Conservation (phyloP, 2,113 vertebrate species). For the Columba livia region DNA sequence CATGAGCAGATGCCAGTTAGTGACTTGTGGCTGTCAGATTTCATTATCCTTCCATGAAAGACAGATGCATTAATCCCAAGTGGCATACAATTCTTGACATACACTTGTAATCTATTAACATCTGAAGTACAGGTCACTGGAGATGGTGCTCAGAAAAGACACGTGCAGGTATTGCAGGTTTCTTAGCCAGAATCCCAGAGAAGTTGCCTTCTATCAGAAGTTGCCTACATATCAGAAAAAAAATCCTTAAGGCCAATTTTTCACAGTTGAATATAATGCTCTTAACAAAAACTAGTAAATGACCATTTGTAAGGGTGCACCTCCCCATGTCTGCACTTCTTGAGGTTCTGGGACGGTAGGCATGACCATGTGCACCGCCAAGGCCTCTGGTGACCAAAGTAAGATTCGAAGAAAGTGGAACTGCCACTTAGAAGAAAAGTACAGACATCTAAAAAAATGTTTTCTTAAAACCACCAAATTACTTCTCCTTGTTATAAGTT, state of each 20-base stretch:
- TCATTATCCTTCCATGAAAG: not conserved
- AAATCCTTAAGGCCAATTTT: not conserved
- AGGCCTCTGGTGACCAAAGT: not conserved
- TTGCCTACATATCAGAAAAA: not conserved
- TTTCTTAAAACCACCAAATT: not conserved
- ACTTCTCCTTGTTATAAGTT: conserved; percentile 8
- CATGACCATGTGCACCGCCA: rapidly evolving
- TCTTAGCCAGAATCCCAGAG: not conserved
- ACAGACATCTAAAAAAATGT: not conserved
- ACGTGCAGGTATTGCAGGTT: rapidly evolving
- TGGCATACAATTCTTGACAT: not conserved
- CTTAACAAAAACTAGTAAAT: not conserved
- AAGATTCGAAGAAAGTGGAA: not conserved
- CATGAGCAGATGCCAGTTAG: not conserved
- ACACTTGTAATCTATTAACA: not conserved
- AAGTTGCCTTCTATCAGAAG: not conserved
- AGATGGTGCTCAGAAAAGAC: not conserved
- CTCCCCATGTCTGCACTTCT: rapidly evolving
- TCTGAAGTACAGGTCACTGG: not conserved
- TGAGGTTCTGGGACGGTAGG: not conserved
- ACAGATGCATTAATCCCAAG: not conserved
- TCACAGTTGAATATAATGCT: not conserved
- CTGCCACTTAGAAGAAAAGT: not conserved
- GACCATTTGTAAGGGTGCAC: not conserved
- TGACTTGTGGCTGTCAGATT: not conserved